These are phyloP conservation scores for Podargus strigoides DNA, from an alignment of 2,797 vertebrate genomes.

Conservation along the genomic window DNA sequence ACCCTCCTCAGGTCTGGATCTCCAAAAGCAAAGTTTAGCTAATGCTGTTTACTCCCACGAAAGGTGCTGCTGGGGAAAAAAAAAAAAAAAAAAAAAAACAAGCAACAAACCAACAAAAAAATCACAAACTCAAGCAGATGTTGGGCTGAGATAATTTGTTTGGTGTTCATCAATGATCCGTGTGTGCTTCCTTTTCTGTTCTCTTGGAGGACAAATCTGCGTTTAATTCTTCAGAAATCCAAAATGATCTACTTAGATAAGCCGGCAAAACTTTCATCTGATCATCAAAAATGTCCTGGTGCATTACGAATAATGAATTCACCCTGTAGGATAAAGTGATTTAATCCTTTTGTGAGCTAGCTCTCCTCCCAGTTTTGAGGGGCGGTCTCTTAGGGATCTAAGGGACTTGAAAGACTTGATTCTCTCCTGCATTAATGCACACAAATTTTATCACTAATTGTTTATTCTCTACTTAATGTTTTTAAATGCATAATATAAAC, in stretches of 20 bases:
- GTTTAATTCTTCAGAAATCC: neutral
- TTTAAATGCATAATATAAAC: slow-evolving; percentile 22
- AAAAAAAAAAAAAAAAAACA: no score
- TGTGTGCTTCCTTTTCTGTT: neutral
- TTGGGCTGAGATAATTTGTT: neutral
- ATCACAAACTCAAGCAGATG: neutral
- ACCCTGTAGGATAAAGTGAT: slow-evolving; percentile 7
- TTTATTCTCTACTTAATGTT: slow-evolving; percentile 55
- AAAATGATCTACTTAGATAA: slow-evolving; percentile 3
- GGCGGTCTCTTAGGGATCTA: neutral
- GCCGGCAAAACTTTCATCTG: slow-evolving; percentile 14
- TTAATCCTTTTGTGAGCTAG: neutral
- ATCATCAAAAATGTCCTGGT: slow-evolving; percentile 28
- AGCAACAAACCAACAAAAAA: no score
- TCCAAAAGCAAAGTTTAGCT: neutral
- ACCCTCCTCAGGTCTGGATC: neutral
- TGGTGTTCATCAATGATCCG: neutral
- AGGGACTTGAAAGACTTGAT: slow-evolving; percentile 41
- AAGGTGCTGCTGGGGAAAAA: neutral
- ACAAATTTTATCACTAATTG: slow-evolving; percentile 33
- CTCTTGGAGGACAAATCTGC: neutral
- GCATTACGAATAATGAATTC: slow-evolving; percentile 30
- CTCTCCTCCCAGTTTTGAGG: slow-evolving; percentile 17
- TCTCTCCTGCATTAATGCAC: slow-evolving; percentile 26
- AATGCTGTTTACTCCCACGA: neutral